Evolutionary conservation across 1,140 invertebrate species (phyloP), one percentile per base, ranked within the genome.

Genomic region (Aporrectodea caliginosa): DNA sequence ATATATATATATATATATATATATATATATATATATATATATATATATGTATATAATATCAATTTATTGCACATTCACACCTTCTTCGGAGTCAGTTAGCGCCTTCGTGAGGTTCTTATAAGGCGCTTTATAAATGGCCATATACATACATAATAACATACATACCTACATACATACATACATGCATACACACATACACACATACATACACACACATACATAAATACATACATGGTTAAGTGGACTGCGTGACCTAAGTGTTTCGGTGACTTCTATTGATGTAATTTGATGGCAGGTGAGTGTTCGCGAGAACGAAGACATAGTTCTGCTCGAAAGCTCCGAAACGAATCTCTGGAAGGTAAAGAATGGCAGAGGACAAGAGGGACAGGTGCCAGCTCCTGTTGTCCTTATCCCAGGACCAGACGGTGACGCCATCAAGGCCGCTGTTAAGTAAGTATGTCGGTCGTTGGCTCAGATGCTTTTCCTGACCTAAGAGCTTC

Each of bases 341-440:
- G 68, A 73, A 31, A 35, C 68, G 22, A 69, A 81, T n/a, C 33
- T 35, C 1, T 77, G 78, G 78, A 77, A 73, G 69, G 86, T 88
- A n/a, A 79, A 83, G 32, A 88, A 85, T 74, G 71, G 80, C 0
- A 72, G 79, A 69, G 85, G 84, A 0, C 81, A 87, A 73, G 82
- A 80, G 14, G 82, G 80, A 1, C 27, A 80, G n/a, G 86, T 88
- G 0, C 87, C 87, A 14, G 82, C 87, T 35, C 84, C 85, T 0
- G 79, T 85, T 29, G n/a, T 88, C 0, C 80, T 87, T 22, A 84
- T 88, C 32, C 85, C 84, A 14, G 83, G 83, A 0, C 86, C 86
- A 6, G 82, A 82, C 30, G 83, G 82, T 29, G 78, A 83, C 2
- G 87, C 87, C 1, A 70, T 86, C 1, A 85, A 87, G 70, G 85